Percentiles rank a stretch among this genome's conserved stretches.
These are phyloP conservation scores for Sphaerodactylus townsendi DNA, from an alignment of 2,113 vertebrate species.

Conservation along the genomic window DNA sequence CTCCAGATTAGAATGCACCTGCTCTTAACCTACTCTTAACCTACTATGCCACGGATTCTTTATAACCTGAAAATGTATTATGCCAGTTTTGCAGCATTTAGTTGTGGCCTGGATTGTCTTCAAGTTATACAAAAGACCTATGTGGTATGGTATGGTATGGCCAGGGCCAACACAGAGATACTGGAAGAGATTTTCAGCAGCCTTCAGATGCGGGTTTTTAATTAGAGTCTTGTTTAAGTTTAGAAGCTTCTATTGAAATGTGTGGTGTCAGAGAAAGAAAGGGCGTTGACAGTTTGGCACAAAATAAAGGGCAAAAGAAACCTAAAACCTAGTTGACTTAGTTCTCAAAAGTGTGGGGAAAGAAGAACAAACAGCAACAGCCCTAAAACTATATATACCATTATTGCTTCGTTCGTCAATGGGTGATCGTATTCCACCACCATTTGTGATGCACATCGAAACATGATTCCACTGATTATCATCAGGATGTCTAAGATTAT, in stretches of 20 bases:
- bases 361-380: not conserved
- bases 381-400: slow-evolving; percentile 68
- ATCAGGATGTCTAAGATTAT: slow-evolving; percentile 75
- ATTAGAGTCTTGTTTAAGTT: not conserved
- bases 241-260: not conserved
- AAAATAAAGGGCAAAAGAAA: not conserved
- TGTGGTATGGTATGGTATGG: not conserved
- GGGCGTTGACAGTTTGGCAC: not conserved
- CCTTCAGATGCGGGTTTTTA: not conserved
- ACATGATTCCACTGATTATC: slow-evolving; percentile 87
- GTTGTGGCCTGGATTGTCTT: not conserved
- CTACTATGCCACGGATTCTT: not conserved
- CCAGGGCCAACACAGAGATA: not conserved
- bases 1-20: no score
- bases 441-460: slow-evolving; percentile 86
- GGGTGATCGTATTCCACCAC: slow-evolving; percentile 83
- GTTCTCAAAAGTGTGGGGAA: not conserved
- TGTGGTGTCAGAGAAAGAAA: not conserved
- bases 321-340: not conserved
- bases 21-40: no score
- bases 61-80: not conserved
- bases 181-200: not conserved
- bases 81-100: not conserved
- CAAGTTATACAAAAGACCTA: not conserved
- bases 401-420: slow-evolving; percentile 83